phyloP scores from a whole-genome alignment of 2,113 vertebrate species.

The Sander lucioperca region DNA sequence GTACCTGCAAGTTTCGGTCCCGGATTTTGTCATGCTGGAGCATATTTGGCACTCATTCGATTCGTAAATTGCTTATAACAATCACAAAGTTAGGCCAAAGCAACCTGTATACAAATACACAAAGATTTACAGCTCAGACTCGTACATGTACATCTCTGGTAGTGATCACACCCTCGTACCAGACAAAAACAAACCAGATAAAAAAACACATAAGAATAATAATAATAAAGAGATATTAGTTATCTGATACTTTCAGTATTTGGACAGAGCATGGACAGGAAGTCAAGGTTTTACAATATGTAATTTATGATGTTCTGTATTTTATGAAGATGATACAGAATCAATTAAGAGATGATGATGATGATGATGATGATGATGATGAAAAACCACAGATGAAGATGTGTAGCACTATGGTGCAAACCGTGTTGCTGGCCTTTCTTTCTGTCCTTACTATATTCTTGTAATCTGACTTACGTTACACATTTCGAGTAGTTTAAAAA shows the following conservation, averaged over 20 bases:
- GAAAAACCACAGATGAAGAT: constrained; percentile 39
- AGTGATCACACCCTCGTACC: constrained; percentile 49
- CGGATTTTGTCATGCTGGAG: constrained; percentile 62
- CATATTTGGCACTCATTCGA: constrained; percentile 82
- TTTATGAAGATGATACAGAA: constrained; percentile 8
- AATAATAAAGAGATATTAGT: constrained; percentile 64
- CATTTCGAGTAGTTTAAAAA: constrained; percentile 2
- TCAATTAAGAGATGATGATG: constrained; percentile 16
- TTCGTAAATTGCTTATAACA: constrained; percentile 70
- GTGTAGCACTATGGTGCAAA: constrained; percentile 16
- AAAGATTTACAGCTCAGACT: constrained; percentile 65
- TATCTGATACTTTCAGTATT: constrained; percentile 68
- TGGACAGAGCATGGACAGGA: constrained; percentile 50
- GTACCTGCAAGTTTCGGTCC: constrained; percentile 48
- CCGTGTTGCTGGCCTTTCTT: constrained; percentile 29
- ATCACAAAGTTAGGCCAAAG: constrained; percentile 74
- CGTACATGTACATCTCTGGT: constrained; percentile 56
- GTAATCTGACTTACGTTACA: neutral
- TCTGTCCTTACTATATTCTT: constrained; percentile 28
- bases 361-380: constrained; percentile 39
- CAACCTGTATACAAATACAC: constrained; percentile 63
- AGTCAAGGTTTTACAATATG: constrained; percentile 62
- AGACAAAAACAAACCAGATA: constrained; percentile 51
- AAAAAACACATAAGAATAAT: constrained; percentile 28
- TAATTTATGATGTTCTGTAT: neutral